These are phyloP conservation scores for Drosophila nannoptera DNA, from an alignment of 1,140 invertebrate genomes.

Conservation along the genomic window DNA sequence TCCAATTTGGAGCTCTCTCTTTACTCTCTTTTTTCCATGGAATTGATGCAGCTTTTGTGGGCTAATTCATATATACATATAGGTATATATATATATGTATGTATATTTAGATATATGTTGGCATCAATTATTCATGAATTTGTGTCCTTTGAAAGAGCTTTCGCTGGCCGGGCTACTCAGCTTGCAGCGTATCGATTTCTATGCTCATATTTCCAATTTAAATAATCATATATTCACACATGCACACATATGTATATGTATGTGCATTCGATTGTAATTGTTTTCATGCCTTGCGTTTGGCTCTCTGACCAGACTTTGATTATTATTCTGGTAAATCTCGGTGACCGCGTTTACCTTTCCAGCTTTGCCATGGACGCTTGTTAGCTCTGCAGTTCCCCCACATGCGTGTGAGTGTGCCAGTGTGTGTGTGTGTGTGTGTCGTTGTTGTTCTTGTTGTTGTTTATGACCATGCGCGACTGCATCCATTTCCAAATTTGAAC, in stretches of 20 bases:
- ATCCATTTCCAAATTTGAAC: constrained; percentile 78
- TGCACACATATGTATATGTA: too few species aligned
- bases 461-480: constrained; percentile 68
- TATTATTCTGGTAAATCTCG: constrained; percentile 49
- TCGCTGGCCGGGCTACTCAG: background rate
- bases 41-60: too few species aligned
- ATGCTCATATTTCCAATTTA: constrained; percentile 20
- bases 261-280: constrained; percentile 8
- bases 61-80: too few species aligned
- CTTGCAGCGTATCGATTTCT: constrained; percentile 3
- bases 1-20: too few species aligned
- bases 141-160: background rate
- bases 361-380: constrained; percentile 39
- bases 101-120: too few species aligned
- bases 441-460: constrained; percentile 51
- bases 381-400: constrained; percentile 1
- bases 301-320: constrained; percentile 41
- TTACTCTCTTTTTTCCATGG: too few species aligned
- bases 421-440: constrained; percentile 11
- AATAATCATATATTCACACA: constrained; percentile 18
- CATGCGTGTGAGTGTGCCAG: too few species aligned
- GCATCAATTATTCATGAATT: too few species aligned
- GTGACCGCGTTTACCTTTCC: constrained; percentile 35
- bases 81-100: too few species aligned
- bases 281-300: constrained; percentile 11